These are phyloP conservation scores for Silurus aristotelis DNA, from an alignment of 2,797 vertebrate genomes.

Conservation along the genomic window DNA sequence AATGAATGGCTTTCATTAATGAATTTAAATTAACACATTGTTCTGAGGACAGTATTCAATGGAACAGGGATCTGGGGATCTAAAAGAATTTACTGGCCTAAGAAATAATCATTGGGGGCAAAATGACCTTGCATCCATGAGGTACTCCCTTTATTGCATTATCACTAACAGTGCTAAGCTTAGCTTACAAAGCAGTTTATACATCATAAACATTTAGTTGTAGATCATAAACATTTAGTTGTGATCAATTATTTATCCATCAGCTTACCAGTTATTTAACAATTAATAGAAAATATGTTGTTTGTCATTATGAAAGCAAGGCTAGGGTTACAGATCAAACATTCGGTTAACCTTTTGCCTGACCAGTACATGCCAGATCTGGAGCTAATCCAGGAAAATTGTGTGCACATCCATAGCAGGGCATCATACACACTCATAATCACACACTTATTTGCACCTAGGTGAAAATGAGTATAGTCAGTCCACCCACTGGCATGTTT, in stretches of 20 bases:
- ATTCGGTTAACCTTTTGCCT: conserved; percentile 1
- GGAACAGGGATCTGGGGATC: conserved; percentile 39
- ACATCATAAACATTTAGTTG: too few species aligned
- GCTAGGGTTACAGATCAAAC: background rate
- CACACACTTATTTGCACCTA: background rate
- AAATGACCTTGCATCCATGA: conserved; percentile 7
- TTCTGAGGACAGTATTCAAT: conserved; percentile 29
- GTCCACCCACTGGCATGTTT: background rate
- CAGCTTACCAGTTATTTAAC: background rate
- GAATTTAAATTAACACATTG: conserved; percentile 49
- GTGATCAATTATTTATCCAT: background rate
- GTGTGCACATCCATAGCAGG: background rate
- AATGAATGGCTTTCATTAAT: conserved; percentile 26
- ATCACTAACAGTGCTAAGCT: conserved; percentile 11
- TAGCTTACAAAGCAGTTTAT: background rate
- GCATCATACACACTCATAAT: background rate
- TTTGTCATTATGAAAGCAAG: background rate
- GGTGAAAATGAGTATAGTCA: background rate
- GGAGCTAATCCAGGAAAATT: background rate
- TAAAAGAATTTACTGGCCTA: conserved; percentile 41
- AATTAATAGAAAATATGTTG: background rate
- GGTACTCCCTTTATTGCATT: background rate
- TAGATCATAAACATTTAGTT: background rate
- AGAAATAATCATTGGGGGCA: conserved; percentile 43
- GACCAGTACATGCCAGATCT: background rate